phyloP scores from a whole-genome alignment of 2,797 vertebrate genomes.

The Danio albolineatus region DNA sequence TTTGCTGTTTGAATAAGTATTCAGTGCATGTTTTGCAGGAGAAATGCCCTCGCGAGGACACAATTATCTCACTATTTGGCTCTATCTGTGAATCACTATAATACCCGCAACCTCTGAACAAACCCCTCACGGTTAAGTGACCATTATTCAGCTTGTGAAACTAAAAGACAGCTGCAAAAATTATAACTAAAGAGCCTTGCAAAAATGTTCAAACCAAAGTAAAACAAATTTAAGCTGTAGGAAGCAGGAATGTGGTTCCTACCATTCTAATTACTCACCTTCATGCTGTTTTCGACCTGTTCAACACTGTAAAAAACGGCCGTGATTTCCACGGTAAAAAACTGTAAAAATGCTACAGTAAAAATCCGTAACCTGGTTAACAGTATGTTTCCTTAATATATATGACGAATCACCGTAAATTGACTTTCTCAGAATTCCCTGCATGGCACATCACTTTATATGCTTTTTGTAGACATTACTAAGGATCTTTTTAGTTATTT shows the following conservation, averaged over 20 bases:
- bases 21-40: not conserved
- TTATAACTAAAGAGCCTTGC: not conserved
- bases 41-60: not conserved
- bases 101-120: constrained; percentile 2
- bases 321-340: too few species aligned
- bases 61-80: constrained; percentile 24
- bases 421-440: too few species aligned
- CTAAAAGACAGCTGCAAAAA: constrained; percentile 1
- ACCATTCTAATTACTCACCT: not conserved
- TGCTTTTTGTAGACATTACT: too few species aligned
- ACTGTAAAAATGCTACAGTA: too few species aligned
- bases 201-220: not conserved
- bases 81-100: constrained; percentile 5
- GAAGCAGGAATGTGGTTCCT: not conserved
- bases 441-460: too few species aligned
- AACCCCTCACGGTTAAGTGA: not conserved
- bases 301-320: too few species aligned
- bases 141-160: not conserved
- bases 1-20: not conserved
- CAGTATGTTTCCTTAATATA: too few species aligned
- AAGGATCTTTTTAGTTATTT: too few species aligned
- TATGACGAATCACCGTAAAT: too few species aligned
- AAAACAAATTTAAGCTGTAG: not conserved
- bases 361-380: too few species aligned
- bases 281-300: not conserved